A percentile compares a stretch with the other conserved stretches of the same genome.
Conservation (phyloP, 2,797 vertebrate genomes). For the Danio choprae region DNA sequence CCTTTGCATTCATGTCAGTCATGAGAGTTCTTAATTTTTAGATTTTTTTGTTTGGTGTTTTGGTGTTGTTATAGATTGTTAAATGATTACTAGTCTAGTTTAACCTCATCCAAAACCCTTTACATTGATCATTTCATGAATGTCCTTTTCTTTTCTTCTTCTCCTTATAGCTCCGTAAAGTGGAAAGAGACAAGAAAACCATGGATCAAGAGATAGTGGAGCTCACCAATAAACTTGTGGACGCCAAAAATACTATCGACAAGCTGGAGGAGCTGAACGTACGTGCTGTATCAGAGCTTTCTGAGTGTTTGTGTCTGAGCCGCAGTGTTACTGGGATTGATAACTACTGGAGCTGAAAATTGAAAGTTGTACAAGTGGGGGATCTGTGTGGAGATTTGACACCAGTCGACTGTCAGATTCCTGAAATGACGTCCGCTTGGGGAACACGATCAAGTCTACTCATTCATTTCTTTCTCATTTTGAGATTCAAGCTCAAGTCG, state of each 20-base stretch:
- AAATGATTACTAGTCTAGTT: constrained; percentile 21
- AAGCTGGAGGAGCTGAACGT: constrained; percentile 96
- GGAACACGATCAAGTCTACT: not conserved
- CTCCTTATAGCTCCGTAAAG: constrained; percentile 88
- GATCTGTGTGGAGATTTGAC: constrained; percentile 43
- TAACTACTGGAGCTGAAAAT: constrained; percentile 58
- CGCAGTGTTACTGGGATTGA: constrained; percentile 40
- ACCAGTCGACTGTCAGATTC: constrained; percentile 34
- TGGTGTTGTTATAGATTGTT: not conserved
- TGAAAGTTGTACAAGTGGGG: constrained; percentile 51
- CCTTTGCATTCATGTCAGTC: too few relatives aligned
- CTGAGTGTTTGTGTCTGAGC: constrained; percentile 35
- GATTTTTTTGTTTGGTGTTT: constrained; percentile 28
- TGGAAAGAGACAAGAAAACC: constrained; percentile 94
- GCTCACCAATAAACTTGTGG: constrained; percentile 95
- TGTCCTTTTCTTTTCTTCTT: constrained; percentile 44
- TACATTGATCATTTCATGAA: not conserved
- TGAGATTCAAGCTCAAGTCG: not conserved
- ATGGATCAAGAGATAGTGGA: constrained; percentile 98
- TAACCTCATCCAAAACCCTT: not conserved
- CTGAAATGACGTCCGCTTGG: constrained; percentile 32
- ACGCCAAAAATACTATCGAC: constrained; percentile 94
- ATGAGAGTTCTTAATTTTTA: not conserved
- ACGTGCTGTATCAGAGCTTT: constrained; percentile 46
- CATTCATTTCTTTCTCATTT: not conserved